Percentiles rank a stretch among this genome's conserved stretches.
phyloP scores from a whole-genome alignment of 1,140 invertebrate species.

The Atta colombica region DNA sequence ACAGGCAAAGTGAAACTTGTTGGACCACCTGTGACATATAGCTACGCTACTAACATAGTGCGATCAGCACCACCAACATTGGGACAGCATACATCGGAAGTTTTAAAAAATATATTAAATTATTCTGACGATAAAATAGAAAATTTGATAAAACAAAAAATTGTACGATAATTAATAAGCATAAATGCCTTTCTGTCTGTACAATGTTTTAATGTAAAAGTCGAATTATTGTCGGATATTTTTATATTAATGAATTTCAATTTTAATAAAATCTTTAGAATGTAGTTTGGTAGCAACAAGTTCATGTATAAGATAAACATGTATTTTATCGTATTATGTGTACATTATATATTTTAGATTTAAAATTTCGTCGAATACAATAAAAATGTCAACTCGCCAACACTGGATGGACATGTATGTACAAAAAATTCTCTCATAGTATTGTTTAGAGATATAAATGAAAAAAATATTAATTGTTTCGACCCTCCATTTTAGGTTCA shows the following conservation, averaged over 20 bases:
- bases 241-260: neutral
- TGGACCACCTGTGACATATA: conserved; percentile 94
- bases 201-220: neutral
- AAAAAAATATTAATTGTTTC: too few species aligned
- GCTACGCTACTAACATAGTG: conserved; percentile 90
- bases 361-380: too few species aligned
- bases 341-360: neutral
- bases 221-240: too few species aligned
- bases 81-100: conserved; percentile 94
- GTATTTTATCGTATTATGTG: neutral
- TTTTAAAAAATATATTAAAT: conserved; percentile 91
- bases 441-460: too few species aligned
- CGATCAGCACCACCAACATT: conserved; percentile 93
- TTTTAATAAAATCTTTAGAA: neutral
- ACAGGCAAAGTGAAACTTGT: conserved; percentile 93
- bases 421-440: too few species aligned
- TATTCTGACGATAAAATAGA: conserved; percentile 89
- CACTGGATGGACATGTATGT: too few species aligned
- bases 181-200: neutral
- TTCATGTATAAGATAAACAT: neutral
- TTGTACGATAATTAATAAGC: conserved; percentile 85
- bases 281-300: neutral
- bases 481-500: too few species aligned
- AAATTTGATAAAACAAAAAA: conserved; percentile 86
- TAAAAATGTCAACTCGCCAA: too few species aligned